Base-by-base conservation (phyloP, 1,140 invertebrate species). In the Macrocentrus cingulum region DNA sequence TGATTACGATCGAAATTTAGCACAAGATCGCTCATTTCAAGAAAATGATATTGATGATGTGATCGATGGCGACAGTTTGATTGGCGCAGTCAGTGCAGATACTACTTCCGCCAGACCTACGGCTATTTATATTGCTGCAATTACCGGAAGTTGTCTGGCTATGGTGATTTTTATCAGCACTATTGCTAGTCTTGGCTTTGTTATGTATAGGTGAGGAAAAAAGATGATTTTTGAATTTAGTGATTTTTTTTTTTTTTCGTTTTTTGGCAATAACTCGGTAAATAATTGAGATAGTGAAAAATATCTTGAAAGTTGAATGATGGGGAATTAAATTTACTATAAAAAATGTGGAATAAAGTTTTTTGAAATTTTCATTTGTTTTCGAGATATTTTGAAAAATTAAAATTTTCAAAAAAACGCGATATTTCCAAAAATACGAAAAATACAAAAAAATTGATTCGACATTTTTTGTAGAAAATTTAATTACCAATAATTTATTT, bases 131-230 rank as follows among this genome's bases (percentile, higher is more conserved):
- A 87, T 87, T 18, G 87, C 86, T 1, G 84, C 84, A 36, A 89
- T 90, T 58, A 88, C 87, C 13, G 86, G 87, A 36, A 89, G 88
- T 60, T 88, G 86, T 41, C 83, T 90, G 52, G 87, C 85, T 16
- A 84, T 85, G 52, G 74, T 89, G 46, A 82, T 85, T 44, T 66
- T 89, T 53, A 81, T 86, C 20, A 87, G 84, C 11, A 79, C 87
- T 11, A 82, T 86, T 63, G 88, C 84, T 50, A 86, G 86, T 65
- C 82, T 88, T 23, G 85, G 85, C 25, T 90, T 90, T 66, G 83
- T 91, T 55, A 80, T 91, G 59, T 91, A 91, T 74, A 83, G 77
- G 76, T 78, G 64, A 66, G 49, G n/a, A n/a, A n/a, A n/a, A n/a
- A n/a, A n/a, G n/a, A n/a, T n/a, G n/a, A n/a, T n/a, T n/a, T n/a